Base-by-base conservation (phyloP, 2,888 invertebrate genomes). In the Scaeva pyrastri region DNA sequence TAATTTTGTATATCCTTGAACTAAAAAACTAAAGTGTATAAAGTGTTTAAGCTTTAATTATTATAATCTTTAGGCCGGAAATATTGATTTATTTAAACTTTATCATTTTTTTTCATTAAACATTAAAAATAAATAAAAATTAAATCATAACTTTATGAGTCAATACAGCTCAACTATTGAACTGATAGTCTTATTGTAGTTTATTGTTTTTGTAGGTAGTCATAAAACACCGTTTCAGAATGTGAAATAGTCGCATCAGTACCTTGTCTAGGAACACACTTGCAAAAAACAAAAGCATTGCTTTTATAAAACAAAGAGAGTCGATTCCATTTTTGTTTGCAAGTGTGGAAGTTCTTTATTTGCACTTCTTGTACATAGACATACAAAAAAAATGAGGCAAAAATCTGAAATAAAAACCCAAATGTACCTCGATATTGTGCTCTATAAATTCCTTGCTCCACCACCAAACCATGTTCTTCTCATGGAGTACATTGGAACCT, bases 301-400 rank as follows among this genome's bases (percentile, higher is more conserved):
- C 16, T 31, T 11, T 43, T 21, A n/a, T 8, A 8, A n/a, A n/a
- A 23, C 43, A 62, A 36, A 12, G 19, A 55, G 41, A 6, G 45
- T 36, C 56, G 48, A 56, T 56, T 39, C 45, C 31, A 58, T 72
- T 66, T 66, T 66, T 66, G 66, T 75, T 56, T 68, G 55, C 36
- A 14, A 48, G 36, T 48, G 66, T 23, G 31, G n/a, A 58, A 66
- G n/a, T 48, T 52, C 55, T 16, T 56, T 50, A 50, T 21, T 50
- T 52, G 50, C 23, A 23, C 50, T 52, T 23, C 50, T 52, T 23
- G 50, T 52, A 52, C 21, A 23, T 52, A 52, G 50, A 23, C 50
- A 12, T 21, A 4, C 0, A 21, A 23, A 21, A 50, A 45, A 45
- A 45, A 31, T 4, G 14, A 45, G 7, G 16, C 0, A 16, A 31